Conservation (phyloP, 2,113 vertebrate genomes). For the Sprattus sprattus region DNA sequence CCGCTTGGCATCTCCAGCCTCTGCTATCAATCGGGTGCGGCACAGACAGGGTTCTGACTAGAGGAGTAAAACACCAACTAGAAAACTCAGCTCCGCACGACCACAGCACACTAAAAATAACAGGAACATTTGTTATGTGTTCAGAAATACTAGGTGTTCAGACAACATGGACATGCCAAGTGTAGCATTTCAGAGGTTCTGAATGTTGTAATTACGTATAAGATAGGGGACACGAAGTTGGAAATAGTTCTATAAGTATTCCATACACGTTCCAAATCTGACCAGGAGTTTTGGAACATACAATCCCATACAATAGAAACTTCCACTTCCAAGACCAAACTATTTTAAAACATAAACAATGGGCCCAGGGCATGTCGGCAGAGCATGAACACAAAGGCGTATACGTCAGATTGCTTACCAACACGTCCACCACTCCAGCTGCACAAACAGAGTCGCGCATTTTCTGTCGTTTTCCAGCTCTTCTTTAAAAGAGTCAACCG, state of each 20-base stretch:
- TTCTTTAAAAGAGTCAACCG: neutral
- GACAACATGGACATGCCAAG: constrained; percentile 18
- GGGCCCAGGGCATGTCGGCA: neutral
- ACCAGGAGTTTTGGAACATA: neutral
- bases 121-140: constrained; percentile 14
- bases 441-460: constrained; percentile 35
- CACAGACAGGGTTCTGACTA: constrained; percentile 26
- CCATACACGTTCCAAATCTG: neutral
- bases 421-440: constrained; percentile 8
- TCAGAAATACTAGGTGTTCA: constrained; percentile 24
- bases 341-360: constrained; percentile 15
- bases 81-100: constrained; percentile 31
- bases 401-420: constrained; percentile 35
- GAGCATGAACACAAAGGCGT: neutral
- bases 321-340: constrained; percentile 18
- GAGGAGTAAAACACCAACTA: constrained; percentile 13
- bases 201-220: neutral
- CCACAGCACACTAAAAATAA: constrained; percentile 25
- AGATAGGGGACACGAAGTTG: neutral
- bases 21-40: constrained; percentile 42
- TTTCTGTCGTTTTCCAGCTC: constrained; percentile 1
- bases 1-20: constrained; percentile 21
- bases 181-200: neutral
- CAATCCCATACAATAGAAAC: neutral
- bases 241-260: neutral